These are phyloP conservation scores for Cynopterus brachyotis DNA, from an alignment of 2,113 vertebrate species.

Conservation along the genomic window DNA sequence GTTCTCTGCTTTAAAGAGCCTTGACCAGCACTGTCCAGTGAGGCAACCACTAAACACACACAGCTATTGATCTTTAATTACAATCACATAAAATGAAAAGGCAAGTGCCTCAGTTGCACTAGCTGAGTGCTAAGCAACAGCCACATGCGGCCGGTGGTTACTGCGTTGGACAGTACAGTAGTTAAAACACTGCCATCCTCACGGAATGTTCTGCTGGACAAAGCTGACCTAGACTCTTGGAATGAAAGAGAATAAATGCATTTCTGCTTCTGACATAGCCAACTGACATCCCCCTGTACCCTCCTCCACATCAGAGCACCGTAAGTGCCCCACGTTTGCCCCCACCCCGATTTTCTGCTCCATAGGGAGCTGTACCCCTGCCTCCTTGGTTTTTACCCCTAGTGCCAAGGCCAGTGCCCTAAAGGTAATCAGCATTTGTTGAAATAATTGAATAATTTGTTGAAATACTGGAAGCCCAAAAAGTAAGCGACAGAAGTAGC, in stretches of 20 bases:
- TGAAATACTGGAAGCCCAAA: background rate
- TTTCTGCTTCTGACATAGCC: background rate
- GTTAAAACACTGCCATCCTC: background rate
- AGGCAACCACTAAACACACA: background rate
- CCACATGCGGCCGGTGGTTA: background rate
- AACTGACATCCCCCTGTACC: background rate
- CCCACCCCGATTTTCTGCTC: background rate
- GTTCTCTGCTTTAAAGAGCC: background rate
- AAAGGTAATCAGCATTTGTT: background rate
- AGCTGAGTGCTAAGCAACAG: background rate
- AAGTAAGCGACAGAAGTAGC: background rate
- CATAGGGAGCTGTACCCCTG: background rate
- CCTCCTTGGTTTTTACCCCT: background rate
- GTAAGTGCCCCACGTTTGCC: background rate
- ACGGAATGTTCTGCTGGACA: background rate
- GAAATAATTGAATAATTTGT: background rate
- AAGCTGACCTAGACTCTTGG: background rate
- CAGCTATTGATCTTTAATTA: background rate
- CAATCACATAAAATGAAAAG: background rate
- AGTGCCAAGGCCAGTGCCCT: background rate
- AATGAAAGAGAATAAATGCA: background rate
- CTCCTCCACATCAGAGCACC: background rate
- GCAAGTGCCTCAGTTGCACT: background rate
- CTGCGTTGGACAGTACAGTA: background rate
- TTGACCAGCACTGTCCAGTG: background rate